Base-by-base conservation (phyloP, 2,888 invertebrate genomes). In the Aphidoletes aphidimyza region DNA sequence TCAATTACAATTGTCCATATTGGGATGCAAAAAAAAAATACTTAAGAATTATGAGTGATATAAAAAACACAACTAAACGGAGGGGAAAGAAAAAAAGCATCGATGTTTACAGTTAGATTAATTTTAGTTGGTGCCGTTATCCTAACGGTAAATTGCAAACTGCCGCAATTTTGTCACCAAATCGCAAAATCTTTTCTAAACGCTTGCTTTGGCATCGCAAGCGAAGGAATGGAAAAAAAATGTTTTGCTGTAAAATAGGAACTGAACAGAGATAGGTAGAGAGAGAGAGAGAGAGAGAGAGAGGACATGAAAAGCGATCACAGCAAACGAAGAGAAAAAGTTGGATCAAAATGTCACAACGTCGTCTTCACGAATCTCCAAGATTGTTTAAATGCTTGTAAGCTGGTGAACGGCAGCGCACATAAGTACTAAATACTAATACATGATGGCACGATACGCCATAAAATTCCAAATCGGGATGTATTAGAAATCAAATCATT, bases 381-480 rank as follows among this genome's bases (percentile, higher is more conserved):
- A 69, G 69, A 69, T 69, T 69, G 30, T 34, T 26, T 14, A n/a
- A 69, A 69, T 69, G 30, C 30, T 30, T 30, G 69, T 69, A 14
- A 34, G 14, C n/a, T 30, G 69, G 69, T 22, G 22, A 69, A 69
- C 69, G 11, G 69, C 69, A 11, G 6, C 42, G 42, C 42, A 14
- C 42, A 42, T 0, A 6, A 1, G 22, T 6, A 54, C n/a, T 22
- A 54, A 5, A 8, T 17, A 54, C n/a, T n/a, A n/a, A n/a, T n/a
- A 69, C 69, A 69, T 69, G 30, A 69, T 69, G 69, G 69, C 14
- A 69, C 69, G 69, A 69, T 11, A 30, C 26, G 30, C 69, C 69
- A 69, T 69, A 69, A 69, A 69, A 69, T 69, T 69, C 69, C 69
- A 69, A 69, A 69, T 69, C 69, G 69, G 69, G 69, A 69, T 30